These are phyloP conservation scores for Anoplopoma fimbria DNA, from an alignment of 2,113 vertebrate genomes.

Conservation along the genomic window DNA sequence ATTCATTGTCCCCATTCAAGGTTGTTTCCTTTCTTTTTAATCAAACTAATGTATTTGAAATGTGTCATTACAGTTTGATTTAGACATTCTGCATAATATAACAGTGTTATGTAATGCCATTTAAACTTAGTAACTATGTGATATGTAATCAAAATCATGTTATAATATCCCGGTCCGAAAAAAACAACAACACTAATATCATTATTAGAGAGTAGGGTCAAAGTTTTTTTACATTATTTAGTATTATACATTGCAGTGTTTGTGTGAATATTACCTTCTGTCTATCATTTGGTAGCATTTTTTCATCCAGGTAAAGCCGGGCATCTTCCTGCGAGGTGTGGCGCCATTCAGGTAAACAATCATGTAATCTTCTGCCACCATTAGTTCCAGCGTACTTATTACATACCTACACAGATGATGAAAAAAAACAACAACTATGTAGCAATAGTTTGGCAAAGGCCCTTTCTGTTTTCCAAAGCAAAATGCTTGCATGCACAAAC, in stretches of 20 bases:
- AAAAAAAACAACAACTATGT: background rate
- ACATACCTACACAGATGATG: conserved; percentile 87
- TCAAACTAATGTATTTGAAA: conserved; percentile 5
- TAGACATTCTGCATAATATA: background rate
- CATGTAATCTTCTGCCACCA: conserved; percentile 99
- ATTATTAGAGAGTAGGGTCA: background rate
- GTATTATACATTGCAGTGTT: background rate
- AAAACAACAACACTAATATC: background rate
- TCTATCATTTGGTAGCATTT: conserved; percentile 99
- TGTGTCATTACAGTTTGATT: conserved; percentile 1
- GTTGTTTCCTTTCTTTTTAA: background rate
- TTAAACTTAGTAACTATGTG: background rate
- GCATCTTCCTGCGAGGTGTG: conserved; percentile 95
- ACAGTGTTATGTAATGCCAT: background rate
- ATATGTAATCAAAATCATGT: background rate
- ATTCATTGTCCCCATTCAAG: background rate
- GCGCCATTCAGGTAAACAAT: conserved; percentile 98
- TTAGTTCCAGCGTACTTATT: conserved; percentile 96
- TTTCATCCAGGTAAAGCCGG: conserved; percentile 96
- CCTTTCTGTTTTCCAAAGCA: background rate
- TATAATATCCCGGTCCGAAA: background rate
- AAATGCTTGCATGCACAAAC: background rate
- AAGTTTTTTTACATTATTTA: background rate
- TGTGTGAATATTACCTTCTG: conserved; percentile 83
- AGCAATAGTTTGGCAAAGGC: background rate